These are phyloP conservation scores for Oscheius sp. DNA, from an alignment of 2,888 invertebrate genomes.

Conservation along the genomic window DNA sequence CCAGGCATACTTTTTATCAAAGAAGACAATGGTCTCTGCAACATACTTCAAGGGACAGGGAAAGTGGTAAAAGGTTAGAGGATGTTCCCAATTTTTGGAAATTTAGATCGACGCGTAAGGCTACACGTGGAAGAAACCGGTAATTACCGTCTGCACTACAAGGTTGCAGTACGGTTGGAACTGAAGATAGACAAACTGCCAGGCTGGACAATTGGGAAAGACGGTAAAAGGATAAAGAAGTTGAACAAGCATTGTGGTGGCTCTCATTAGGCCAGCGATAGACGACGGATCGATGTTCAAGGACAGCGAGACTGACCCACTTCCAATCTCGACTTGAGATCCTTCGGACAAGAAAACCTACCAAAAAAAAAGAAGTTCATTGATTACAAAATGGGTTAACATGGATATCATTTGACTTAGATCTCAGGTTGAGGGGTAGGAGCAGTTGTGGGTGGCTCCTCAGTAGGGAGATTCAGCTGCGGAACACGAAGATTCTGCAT, in stretches of 20 bases:
- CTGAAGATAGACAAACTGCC: neutral
- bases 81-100: neutral
- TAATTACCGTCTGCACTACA: slow-evolving; percentile 2
- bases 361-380: slow-evolving; percentile 1
- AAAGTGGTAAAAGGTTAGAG: slow-evolving; percentile 4
- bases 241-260: slow-evolving; percentile 22
- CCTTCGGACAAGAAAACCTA: slow-evolving; percentile 11
- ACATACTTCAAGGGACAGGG: neutral
- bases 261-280: slow-evolving; percentile 20
- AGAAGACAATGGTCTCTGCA: neutral
- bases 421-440: neutral
- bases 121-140: slow-evolving; percentile 31
- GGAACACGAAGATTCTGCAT: slow-evolving; percentile 1
- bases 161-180: slow-evolving; percentile 1
- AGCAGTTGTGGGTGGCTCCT: neutral
- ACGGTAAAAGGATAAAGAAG: neutral
- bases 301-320: slow-evolving; percentile 35
- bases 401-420: neutral
- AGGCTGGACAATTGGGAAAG: no score
- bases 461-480: neutral
- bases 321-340: slow-evolving; percentile 30
- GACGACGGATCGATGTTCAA: slow-evolving; percentile 38
- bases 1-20: neutral
- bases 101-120: slow-evolving; percentile 15
- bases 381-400: neutral